Percentiles rank a stretch among this genome's conserved stretches.
Evolutionary conservation across 2,797 vertebrate species (phyloP).

Genomic region (Pantherophis alleghaniensis): DNA sequence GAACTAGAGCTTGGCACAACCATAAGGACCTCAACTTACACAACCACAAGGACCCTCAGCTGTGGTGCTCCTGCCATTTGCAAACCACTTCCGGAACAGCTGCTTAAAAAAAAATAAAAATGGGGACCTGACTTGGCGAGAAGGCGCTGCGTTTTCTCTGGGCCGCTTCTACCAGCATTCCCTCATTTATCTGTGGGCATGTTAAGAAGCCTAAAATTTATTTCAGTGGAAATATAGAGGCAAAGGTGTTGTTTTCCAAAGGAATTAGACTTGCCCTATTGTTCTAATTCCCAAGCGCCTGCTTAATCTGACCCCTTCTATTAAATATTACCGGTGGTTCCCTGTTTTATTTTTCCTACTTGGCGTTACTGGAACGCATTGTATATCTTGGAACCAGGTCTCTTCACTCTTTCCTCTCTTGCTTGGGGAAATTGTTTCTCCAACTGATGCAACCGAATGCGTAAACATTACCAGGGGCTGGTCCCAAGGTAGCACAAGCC

Average conservation of each 20-base stretch:
- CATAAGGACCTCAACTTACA: background rate
- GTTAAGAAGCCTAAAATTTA: background rate
- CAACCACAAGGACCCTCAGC: background rate
- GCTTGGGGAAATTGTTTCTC: background rate
- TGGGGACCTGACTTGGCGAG: background rate
- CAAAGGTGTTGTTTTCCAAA: slow-evolving; percentile 1
- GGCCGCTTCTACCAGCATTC: background rate
- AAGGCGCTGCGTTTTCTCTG: background rate
- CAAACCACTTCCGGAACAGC: background rate
- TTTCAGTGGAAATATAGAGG: background rate
- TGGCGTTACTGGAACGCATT: background rate
- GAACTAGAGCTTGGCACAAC: slow-evolving; percentile 22
- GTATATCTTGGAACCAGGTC: background rate
- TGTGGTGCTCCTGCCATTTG: background rate
- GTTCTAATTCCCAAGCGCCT: background rate
- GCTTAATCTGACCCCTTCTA: background rate
- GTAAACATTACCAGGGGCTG: background rate
- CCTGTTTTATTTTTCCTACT: background rate
- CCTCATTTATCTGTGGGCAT: background rate
- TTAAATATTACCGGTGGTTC: background rate
- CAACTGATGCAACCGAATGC: background rate
- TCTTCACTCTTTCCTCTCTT: background rate
- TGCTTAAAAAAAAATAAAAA: background rate
- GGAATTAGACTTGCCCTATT: background rate
- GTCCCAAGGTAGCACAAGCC: background rate